Evolutionary conservation across 2,888 invertebrate genomes (phyloP).

Genomic region (Trachelus stipa): DNA sequence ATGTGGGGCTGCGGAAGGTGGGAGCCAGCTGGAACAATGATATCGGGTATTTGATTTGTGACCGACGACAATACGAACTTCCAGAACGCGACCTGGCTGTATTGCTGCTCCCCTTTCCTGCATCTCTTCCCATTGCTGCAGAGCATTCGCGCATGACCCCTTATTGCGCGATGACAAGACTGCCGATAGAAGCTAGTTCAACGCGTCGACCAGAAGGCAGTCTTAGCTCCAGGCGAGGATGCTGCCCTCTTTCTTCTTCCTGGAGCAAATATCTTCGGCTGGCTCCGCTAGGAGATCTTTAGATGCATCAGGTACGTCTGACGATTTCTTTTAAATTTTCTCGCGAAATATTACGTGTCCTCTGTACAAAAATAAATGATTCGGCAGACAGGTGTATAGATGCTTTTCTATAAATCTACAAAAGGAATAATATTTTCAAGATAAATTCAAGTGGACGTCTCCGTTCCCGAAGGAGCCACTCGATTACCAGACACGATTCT

Average conservation of each 20-base stretch:
- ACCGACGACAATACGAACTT: slow-evolving; percentile 65
- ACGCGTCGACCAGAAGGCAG: not conserved
- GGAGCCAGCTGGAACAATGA: slow-evolving; percentile 60
- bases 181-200: not conserved
- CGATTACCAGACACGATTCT: slow-evolving; percentile 11
- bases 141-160: not conserved
- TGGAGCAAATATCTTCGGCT: not conserved
- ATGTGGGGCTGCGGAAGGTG: slow-evolving; percentile 7
- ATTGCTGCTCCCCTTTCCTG: not conserved
- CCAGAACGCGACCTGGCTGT: slow-evolving; percentile 26
- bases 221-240: not conserved
- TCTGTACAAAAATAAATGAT: not conserved
- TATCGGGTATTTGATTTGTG: slow-evolving; percentile 67
- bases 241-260: not conserved
- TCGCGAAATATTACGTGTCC: not conserved
- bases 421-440: not conserved
- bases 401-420: not conserved
- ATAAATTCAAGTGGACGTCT: not conserved
- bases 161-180: not conserved
- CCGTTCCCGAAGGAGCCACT: not conserved
- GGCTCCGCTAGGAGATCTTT: not conserved
- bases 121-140: too few relatives aligned
- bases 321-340: not conserved
- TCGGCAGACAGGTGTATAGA: not conserved
- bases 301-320: not conserved